Percentiles rank a stretch among this genome's conserved stretches.
These are phyloP conservation scores for Tinea trinotella DNA, from an alignment of 2,888 invertebrate genomes.

Conservation along the genomic window DNA sequence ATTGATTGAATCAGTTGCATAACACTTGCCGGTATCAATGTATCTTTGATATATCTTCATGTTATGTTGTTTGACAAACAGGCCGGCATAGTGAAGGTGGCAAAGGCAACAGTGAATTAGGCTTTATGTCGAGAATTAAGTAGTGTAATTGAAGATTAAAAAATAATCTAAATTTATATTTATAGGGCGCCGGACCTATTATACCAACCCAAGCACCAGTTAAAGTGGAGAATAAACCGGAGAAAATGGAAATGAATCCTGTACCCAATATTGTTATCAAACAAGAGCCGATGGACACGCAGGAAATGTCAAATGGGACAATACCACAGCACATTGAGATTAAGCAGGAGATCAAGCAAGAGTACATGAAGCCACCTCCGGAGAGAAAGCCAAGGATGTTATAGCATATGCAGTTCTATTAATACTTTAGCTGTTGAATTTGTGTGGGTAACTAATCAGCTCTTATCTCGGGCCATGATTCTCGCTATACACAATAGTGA, in stretches of 20 bases:
- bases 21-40: no score
- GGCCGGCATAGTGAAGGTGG: no score
- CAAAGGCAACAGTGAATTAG: no score
- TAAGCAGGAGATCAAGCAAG: conserved; percentile 79
- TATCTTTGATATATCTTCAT: no score
- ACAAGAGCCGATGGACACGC: conserved; percentile 62
- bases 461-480: no score
- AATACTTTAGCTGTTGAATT: conserved; percentile 4
- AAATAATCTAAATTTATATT: background rate
- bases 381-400: conserved; percentile 82
- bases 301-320: conserved; percentile 58
- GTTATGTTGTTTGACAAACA: no score
- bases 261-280: conserved; percentile 56
- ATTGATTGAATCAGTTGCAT: no score
- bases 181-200: background rate
- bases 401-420: conserved; percentile 28
- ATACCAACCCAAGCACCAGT: conserved; percentile 26
- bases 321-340: conserved; percentile 65
- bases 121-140: no score
- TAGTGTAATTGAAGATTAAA: no score
- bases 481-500: no score
- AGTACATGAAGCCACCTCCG: conserved; percentile 89
- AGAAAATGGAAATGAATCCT: conserved; percentile 49
- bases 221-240: conserved; percentile 52
- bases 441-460: no score